Evolutionary conservation across 2,888 invertebrate species (phyloP), one percentile per base, ranked within the genome.

Genomic region (Eurois occulta): DNA sequence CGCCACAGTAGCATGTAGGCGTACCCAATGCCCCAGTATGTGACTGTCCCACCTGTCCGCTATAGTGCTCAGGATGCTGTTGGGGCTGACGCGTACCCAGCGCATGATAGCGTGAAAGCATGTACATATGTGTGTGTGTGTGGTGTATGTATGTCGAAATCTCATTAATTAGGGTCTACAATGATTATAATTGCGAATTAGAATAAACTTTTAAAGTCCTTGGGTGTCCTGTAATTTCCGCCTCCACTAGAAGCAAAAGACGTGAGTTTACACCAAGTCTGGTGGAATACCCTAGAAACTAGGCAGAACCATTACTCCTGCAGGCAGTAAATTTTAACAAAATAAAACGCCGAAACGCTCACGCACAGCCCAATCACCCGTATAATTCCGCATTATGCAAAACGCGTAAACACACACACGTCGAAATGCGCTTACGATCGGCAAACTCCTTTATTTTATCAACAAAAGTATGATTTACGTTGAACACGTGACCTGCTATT

Each of bases 361-460:
- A 28, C 38, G 28, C 32, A 67, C 55, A 41, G 8, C 21, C 7
- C 7, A 28, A 62, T 48, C 46, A 48, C 38, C 69, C 83, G 77
- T 85, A 48, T 83, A 72, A 83, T 77, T 81, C 28, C 48, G 21
- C 46, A 60, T 43, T 43, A 73, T 64, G 62, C 52, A 67, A 75
- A 80, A 70, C 62, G 46, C 62, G 77, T 80, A 75, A 80, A 75
- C 65, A 78, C 67, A 78, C 38, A 11, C 62, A 62, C 55, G 41
- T n/a, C 6, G 58, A 43, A 43, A 46, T 71, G 52, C 48, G 60
- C 46, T 86, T 77, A 87, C 78, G 80, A 84, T 66, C 81, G 84
- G 83, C 73, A 88, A 88, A 85, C 87, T 83, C 84, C 81, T 58
- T 67, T 65, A 72, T 75, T 78, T 80, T 83, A 81, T 86, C 87